Evolutionary conservation across 2,797 vertebrate species (phyloP).

Genomic region (Adelosebastes latens): DNA sequence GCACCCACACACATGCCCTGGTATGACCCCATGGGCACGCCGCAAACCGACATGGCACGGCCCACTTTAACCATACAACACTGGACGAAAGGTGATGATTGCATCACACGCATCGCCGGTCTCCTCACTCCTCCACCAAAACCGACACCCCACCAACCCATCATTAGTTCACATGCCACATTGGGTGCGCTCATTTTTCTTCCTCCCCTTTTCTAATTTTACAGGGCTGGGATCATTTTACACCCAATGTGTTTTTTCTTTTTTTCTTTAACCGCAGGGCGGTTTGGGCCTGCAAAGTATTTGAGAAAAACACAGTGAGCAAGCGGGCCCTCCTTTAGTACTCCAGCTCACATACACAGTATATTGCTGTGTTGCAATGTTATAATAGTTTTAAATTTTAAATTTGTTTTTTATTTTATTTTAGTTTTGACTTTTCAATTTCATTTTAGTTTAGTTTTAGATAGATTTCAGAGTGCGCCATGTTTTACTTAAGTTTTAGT

Average conservation of each 20-base stretch:
- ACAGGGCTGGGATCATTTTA: slow-evolving; percentile 72
- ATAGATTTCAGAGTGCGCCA: no score
- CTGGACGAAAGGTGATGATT: slow-evolving; percentile 68
- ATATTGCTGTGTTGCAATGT: not conserved
- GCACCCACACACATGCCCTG: slow-evolving; percentile 53
- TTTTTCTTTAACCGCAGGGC: slow-evolving; percentile 66
- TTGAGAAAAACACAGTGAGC: slow-evolving; percentile 34
- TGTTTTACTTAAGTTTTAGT: no score
- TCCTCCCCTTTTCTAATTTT: slow-evolving; percentile 71
- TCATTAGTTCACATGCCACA: slow-evolving; percentile 75
- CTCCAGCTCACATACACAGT: not conserved
- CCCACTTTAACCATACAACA: slow-evolving; percentile 47
- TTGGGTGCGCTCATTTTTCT: slow-evolving; percentile 60
- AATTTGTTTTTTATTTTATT: no score
- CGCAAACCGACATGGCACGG: slow-evolving; percentile 28
- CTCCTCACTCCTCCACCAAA: slow-evolving; percentile 38
- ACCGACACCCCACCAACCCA: slow-evolving; percentile 66
- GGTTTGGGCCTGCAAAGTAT: slow-evolving; percentile 62
- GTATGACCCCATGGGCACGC: slow-evolving; percentile 48
- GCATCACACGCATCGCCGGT: slow-evolving; percentile 46
- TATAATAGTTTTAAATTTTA: no score
- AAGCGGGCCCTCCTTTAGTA: not conserved
- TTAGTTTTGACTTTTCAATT: no score
- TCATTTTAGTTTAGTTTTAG: no score
- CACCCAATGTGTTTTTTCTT: slow-evolving; percentile 49